Evolutionary conservation across 1,140 invertebrate genomes (phyloP).

Genomic region (Wasmannia auropunctata): DNA sequence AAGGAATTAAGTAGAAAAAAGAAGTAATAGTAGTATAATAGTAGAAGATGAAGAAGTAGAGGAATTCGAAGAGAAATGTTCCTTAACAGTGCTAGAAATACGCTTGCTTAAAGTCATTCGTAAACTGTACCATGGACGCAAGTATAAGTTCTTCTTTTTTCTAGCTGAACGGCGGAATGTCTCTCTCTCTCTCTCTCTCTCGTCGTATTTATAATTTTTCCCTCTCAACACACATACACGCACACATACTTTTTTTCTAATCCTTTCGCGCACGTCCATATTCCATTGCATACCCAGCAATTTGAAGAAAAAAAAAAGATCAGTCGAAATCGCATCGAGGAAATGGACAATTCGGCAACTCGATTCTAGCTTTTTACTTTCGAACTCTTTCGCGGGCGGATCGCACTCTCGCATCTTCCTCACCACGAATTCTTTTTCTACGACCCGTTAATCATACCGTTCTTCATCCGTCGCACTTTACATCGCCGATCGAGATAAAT

Average conservation of each 20-base stretch:
- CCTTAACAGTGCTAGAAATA: constrained; percentile 65
- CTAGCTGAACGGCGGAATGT: constrained; percentile 64
- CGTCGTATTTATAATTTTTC: constrained; percentile 37
- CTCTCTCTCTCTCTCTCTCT: too few relatives aligned
- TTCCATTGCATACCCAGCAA: neutral
- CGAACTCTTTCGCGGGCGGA: constrained; percentile 14
- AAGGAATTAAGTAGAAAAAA: constrained; percentile 66
- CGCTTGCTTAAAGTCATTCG: constrained; percentile 62
- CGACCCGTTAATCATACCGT: neutral
- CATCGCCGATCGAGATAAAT: constrained; percentile 13
- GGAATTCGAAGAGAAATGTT: constrained; percentile 62
- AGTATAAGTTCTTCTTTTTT: constrained; percentile 62
- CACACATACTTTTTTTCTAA: constrained; percentile 15
- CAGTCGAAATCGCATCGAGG: constrained; percentile 27
- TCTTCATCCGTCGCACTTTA: neutral
- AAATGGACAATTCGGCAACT: constrained; percentile 61
- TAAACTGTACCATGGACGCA: constrained; percentile 73
- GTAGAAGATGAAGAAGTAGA: constrained; percentile 56
- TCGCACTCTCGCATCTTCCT: neutral
- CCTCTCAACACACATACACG: constrained; percentile 41
- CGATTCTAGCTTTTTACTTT: constrained; percentile 38
- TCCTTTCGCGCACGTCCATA: neutral
- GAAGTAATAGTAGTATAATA: constrained; percentile 60
- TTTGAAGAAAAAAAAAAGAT: constrained; percentile 14
- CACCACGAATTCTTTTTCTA: neutral